Evolutionary conservation across 2,113 vertebrate genomes (phyloP).

Genomic region (Boleophthalmus pectinirostris): DNA sequence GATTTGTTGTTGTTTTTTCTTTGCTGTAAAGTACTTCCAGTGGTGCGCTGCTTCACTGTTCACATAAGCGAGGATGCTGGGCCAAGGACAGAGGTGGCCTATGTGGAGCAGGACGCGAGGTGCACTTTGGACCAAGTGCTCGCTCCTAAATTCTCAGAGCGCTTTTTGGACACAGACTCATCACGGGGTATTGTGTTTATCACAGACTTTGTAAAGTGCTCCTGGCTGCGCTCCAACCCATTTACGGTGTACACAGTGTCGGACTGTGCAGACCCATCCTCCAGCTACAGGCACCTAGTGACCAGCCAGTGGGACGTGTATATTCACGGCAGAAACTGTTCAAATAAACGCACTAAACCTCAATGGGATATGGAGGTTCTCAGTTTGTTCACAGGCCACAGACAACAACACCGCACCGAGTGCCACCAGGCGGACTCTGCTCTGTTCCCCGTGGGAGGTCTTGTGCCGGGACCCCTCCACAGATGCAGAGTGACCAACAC

Average conservation of each 20-base stretch:
- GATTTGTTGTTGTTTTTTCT: slow-evolving; percentile 67
- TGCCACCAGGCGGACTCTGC: slow-evolving; percentile 61
- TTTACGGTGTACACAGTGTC: slow-evolving; percentile 71
- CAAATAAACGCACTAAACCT: slow-evolving; percentile 53
- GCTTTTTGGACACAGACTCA: slow-evolving; percentile 64
- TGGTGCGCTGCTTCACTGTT: slow-evolving; percentile 56
- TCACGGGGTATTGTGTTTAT: slow-evolving; percentile 59
- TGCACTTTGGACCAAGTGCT: slow-evolving; percentile 76
- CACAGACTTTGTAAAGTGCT: slow-evolving; percentile 62
- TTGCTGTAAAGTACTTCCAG: slow-evolving; percentile 53
- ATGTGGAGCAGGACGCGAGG: slow-evolving; percentile 50
- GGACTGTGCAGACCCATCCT: slow-evolving; percentile 59
- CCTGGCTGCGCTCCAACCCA: slow-evolving; percentile 67
- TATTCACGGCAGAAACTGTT: slow-evolving; percentile 75
- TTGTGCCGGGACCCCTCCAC: slow-evolving; percentile 60
- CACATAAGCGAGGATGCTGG: slow-evolving; percentile 70
- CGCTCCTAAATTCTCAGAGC: slow-evolving; percentile 63
- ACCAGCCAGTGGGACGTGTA: slow-evolving; percentile 73
- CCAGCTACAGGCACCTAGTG: slow-evolving; percentile 68
- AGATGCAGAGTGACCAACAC: slow-evolving; percentile 66
- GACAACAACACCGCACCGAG: slow-evolving; percentile 29
- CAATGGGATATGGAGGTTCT: slow-evolving; percentile 75
- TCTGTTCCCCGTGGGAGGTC: slow-evolving; percentile 63
- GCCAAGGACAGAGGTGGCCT: slow-evolving; percentile 55
- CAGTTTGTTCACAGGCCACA: slow-evolving; percentile 54